These are phyloP conservation scores for Bathybates hornii DNA, from an alignment of 2,113 vertebrate species.

Conservation along the genomic window DNA sequence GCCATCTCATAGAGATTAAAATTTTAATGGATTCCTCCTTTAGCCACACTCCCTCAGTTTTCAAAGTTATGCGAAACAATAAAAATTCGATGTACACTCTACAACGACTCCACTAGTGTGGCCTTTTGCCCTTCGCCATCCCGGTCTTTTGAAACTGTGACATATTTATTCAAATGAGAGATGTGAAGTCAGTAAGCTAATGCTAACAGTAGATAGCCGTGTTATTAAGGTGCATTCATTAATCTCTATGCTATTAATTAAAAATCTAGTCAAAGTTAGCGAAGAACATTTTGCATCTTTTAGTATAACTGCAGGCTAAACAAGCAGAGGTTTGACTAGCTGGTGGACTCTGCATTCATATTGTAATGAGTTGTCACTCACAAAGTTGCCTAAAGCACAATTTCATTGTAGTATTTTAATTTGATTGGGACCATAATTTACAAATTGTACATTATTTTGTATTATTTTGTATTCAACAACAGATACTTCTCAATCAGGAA, in stretches of 20 bases:
- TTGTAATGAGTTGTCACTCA: neutral
- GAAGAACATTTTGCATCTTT: neutral
- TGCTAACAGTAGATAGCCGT: neutral
- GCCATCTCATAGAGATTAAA: neutral
- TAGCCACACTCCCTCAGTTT: neutral
- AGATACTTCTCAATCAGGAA: neutral
- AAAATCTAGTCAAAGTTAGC: neutral
- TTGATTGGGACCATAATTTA: neutral
- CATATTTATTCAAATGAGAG: neutral
- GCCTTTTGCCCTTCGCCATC: neutral
- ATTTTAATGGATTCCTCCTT: neutral
- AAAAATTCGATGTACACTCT: neutral
- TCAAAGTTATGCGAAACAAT: neutral
- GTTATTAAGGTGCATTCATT: neutral
- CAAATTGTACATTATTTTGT: neutral
- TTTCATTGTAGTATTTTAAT: neutral
- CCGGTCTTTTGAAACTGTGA: rapidly evolving
- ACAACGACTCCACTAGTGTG: neutral
- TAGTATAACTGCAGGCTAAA: neutral
- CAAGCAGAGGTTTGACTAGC: neutral
- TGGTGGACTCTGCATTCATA: neutral
- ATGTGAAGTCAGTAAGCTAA: neutral
- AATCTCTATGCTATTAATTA: neutral
- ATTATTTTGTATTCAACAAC: neutral
- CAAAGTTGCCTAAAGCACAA: neutral